Percentiles rank a stretch among this genome's conserved stretches.
phyloP scores from a whole-genome alignment of 2,113 vertebrate species.

The Hippopotamus amphibius region DNA sequence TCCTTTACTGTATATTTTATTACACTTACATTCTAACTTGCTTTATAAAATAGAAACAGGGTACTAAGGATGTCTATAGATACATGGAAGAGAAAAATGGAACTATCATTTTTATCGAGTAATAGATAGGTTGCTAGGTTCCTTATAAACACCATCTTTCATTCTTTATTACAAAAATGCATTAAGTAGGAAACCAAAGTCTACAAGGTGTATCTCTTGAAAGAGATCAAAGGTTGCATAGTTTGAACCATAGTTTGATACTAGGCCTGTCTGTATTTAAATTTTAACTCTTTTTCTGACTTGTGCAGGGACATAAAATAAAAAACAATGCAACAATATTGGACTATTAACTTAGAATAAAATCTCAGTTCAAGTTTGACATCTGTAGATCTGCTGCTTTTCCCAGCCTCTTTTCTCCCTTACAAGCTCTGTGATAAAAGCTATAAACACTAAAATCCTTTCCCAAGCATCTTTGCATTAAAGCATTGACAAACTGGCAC shows the following conservation, averaged over 20 bases:
- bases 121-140: background rate
- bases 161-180: background rate
- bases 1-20: background rate
- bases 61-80: background rate
- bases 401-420: background rate
- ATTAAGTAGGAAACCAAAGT: background rate
- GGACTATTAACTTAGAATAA: background rate
- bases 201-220: background rate
- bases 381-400: background rate
- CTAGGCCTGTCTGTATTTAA: background rate
- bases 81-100: background rate
- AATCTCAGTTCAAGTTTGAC: background rate
- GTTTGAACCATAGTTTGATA: background rate
- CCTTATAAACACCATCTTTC: background rate
- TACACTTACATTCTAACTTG: background rate
- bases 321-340: background rate
- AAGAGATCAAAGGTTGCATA: background rate
- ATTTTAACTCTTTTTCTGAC: background rate
- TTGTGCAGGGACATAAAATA: background rate
- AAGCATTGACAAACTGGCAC: background rate
- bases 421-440: background rate
- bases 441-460: background rate
- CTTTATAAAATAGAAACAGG: background rate
- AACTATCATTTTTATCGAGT: background rate
- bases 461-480: background rate